Percentiles rank a stretch among this genome's conserved stretches.
phyloP scores from a whole-genome alignment of 2,888 invertebrate species.

The Physocephala rufipes region DNA sequence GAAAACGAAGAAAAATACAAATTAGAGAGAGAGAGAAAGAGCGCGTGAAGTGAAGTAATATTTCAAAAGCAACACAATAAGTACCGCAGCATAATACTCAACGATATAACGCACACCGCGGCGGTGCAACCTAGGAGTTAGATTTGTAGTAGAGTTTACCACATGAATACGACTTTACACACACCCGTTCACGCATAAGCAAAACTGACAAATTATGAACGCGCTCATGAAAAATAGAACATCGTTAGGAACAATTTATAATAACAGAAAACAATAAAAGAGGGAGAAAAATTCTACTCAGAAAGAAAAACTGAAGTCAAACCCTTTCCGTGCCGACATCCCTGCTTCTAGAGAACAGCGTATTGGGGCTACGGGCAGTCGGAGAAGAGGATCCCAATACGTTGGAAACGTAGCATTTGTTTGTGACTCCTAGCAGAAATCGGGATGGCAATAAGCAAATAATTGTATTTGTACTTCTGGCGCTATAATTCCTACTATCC shows the following conservation, averaged over 20 bases:
- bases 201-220: constrained; percentile 55
- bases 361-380: too few species aligned
- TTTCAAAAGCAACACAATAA: constrained; percentile 20
- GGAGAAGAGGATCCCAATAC: too few species aligned
- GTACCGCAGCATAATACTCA: not conserved
- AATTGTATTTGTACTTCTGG: too few species aligned
- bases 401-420: too few species aligned
- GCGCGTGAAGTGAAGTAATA: constrained; percentile 29
- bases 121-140: not conserved
- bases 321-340: not conserved
- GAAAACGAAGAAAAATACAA: not conserved
- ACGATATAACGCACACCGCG: not conserved
- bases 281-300: constrained; percentile 11
- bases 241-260: constrained; percentile 66
- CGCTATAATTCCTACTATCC: too few species aligned
- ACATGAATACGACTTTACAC: not conserved
- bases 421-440: too few species aligned
- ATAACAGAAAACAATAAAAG: constrained; percentile 56
- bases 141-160: constrained; percentile 9
- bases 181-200: not conserved
- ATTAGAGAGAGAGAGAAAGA: not conserved
- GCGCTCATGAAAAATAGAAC: constrained; percentile 65
- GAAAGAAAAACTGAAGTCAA: too few species aligned
- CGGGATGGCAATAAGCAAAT: too few species aligned
- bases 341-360: too few species aligned